Evolutionary conservation across 2,113 vertebrate genomes (phyloP).

Genomic region (Pholis gunnellus): DNA sequence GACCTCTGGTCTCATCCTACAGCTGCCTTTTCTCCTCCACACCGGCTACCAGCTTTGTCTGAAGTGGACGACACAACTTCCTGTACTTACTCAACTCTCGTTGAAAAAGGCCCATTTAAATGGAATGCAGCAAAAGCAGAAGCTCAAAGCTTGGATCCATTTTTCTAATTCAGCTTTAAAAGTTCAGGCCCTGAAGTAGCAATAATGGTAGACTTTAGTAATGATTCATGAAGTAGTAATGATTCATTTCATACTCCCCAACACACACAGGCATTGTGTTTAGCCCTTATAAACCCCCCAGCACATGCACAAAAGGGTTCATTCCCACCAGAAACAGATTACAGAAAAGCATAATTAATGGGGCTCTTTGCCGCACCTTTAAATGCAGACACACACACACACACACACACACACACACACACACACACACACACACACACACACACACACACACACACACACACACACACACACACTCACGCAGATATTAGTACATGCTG

Average conservation of each 20-base stretch:
- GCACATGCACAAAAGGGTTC: conserved; percentile 25
- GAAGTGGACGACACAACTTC: conserved; percentile 27
- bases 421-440: conserved; percentile 9
- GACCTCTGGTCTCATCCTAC: neutral
- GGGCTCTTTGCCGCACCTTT: conserved; percentile 26
- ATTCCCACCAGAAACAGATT: conserved; percentile 54
- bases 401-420: conserved; percentile 12
- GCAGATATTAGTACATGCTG: conserved; percentile 24
- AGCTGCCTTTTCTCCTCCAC: conserved; percentile 15
- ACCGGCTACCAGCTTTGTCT: conserved; percentile 27
- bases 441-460: conserved; percentile 1
- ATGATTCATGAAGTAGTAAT: conserved; percentile 57
- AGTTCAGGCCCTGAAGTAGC: conserved; percentile 42
- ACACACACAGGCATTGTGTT: conserved; percentile 37
- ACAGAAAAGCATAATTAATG: conserved; percentile 57
- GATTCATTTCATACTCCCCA: conserved; percentile 53
- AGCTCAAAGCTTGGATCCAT: conserved; percentile 44
- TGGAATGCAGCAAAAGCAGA: conserved; percentile 27
- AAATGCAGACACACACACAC: conserved; percentile 16
- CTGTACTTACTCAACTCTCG: conserved; percentile 28
- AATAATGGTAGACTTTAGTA: conserved; percentile 43
- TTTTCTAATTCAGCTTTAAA: conserved; percentile 54
- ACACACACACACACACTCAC: conserved; percentile 21
- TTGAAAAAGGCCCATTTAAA: conserved; percentile 32
- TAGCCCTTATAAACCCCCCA: conserved; percentile 33